These are phyloP conservation scores for Myiozetetes cayanensis DNA, from an alignment of 2,113 vertebrate species.

Conservation along the genomic window DNA sequence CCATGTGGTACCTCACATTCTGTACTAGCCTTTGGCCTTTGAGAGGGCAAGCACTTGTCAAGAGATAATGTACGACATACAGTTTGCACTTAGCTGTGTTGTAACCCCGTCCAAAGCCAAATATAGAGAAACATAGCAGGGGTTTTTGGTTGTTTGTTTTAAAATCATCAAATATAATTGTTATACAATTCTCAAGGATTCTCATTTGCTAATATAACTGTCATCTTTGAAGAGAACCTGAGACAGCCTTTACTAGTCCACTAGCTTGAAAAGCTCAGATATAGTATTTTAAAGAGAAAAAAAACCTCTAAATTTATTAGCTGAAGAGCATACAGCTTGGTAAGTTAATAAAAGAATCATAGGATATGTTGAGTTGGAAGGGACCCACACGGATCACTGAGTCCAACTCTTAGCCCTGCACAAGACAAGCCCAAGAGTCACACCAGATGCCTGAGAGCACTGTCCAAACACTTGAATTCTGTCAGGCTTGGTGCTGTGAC, in stretches of 20 bases:
- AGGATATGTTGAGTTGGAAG: not conserved
- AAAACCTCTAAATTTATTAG: not conserved
- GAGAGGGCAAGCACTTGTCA: not conserved
- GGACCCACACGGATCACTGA: accelerated
- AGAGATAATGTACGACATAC: not conserved
- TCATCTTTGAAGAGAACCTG: not conserved
- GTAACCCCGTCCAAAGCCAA: not conserved
- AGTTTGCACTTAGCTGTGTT: not conserved
- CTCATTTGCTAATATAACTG: not conserved
- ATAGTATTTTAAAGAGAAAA: not conserved
- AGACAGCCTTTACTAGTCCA: not conserved
- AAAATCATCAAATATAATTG: not conserved
- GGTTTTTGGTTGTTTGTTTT: not conserved
- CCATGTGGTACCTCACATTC: not conserved
- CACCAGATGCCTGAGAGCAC: not conserved
- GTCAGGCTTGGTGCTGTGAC: not conserved
- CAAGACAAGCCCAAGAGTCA: not conserved
- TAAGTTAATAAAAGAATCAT: not conserved
- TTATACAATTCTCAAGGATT: not conserved
- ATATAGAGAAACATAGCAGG: not conserved
- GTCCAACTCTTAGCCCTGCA: not conserved
- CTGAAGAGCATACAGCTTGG: not conserved
- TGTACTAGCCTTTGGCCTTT: not conserved
- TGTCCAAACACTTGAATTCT: not conserved
- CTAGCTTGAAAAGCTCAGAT: not conserved